phyloP scores from a whole-genome alignment of 2,888 invertebrate genomes.

The Drosophila affinis region DNA sequence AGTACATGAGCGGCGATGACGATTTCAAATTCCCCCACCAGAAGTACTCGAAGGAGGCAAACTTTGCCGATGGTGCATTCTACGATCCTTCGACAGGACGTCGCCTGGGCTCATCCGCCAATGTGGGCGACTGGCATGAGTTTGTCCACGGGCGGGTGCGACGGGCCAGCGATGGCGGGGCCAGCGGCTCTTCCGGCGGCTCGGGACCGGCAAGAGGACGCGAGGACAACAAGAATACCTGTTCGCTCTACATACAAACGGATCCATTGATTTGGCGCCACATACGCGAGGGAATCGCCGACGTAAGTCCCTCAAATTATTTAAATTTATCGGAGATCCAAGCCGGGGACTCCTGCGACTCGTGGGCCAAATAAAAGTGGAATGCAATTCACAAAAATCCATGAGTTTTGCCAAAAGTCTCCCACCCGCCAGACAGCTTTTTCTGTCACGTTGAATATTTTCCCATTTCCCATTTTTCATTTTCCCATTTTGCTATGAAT shows the following conservation, averaged over 20 bases:
- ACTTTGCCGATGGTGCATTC: constrained; percentile 83
- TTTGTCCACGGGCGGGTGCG: constrained; percentile 85
- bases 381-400: constrained; percentile 54
- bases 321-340: background rate
- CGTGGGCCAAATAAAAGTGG: constrained; percentile 57
- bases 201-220: constrained; percentile 82
- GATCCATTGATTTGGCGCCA: constrained; percentile 99
- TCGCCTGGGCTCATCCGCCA: constrained; percentile 70
- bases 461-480: background rate
- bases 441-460: constrained; percentile 7
- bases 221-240: constrained; percentile 93
- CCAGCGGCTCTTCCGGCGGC: constrained; percentile 83
- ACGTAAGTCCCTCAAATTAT: constrained; percentile 86
- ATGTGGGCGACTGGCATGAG: constrained; percentile 84
- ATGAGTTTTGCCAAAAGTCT: constrained; percentile 70
- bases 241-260: constrained; percentile 98
- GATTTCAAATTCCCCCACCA: constrained; percentile 86
- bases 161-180: constrained; percentile 81
- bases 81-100: constrained; percentile 81
- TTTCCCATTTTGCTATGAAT: constrained; percentile 16
- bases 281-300: constrained; percentile 92
- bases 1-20: constrained; percentile 79
- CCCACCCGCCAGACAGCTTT: constrained; percentile 13
- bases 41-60: constrained; percentile 92
- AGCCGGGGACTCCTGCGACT: constrained; percentile 5